Evolutionary conservation across 2,888 invertebrate species (phyloP).

Genomic region (Drosophila paramelanica): DNA sequence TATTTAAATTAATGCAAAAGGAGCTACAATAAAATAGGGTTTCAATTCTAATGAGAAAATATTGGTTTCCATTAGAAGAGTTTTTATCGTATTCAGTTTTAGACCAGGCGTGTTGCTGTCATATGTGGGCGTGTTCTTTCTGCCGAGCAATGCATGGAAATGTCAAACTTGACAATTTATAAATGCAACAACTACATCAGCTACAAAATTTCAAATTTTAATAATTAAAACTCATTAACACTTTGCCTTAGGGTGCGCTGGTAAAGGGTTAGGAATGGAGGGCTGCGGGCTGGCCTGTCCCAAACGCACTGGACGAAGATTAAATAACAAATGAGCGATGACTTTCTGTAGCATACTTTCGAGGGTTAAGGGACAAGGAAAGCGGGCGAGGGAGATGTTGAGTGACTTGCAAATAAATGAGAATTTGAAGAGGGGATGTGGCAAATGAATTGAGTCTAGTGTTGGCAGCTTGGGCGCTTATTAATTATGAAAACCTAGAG

Average conservation of each 20-base stretch:
- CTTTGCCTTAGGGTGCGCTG: conserved; percentile 40
- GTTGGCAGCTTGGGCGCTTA: conserved; percentile 40
- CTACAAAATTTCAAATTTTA: conserved; percentile 57
- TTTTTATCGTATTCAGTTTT: neutral
- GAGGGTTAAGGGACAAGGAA: neutral
- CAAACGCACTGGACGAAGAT: conserved; percentile 64
- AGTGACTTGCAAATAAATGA: conserved; percentile 17
- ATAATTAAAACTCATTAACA: conserved; percentile 79
- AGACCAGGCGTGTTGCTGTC: neutral
- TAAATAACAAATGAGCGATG: conserved; percentile 81
- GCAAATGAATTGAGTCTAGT: conserved; percentile 39
- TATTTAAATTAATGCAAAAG: no score
- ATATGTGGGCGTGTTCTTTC: neutral
- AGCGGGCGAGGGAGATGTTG: conserved; percentile 18
- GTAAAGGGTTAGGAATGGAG: neutral
- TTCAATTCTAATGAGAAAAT: no score
- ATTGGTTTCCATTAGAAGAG: neutral
- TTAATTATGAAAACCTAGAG: conserved; percentile 60
- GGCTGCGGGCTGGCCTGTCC: conserved; percentile 2
- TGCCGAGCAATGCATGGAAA: conserved; percentile 14
- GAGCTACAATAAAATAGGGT: no score
- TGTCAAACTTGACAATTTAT: conserved; percentile 40
- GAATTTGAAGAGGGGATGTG: conserved; percentile 10
- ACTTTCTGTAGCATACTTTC: conserved; percentile 67
- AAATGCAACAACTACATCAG: conserved; percentile 37